Evolutionary conservation across 2,113 vertebrate genomes (phyloP).

Genomic region (Cyprinodon tularosa): DNA sequence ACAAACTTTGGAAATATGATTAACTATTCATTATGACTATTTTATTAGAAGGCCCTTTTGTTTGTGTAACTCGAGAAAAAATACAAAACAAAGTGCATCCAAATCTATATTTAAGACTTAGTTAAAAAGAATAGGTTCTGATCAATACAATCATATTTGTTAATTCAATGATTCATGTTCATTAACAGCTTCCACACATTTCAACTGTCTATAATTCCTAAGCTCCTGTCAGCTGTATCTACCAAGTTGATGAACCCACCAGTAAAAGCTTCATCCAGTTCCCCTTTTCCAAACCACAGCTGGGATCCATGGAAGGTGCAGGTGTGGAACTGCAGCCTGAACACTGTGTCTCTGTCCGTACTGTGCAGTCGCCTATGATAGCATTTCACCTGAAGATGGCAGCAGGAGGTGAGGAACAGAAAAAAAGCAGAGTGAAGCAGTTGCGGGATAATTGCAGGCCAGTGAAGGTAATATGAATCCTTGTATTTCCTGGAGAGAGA

Average conservation of each 20-base stretch:
- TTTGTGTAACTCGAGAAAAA: neutral
- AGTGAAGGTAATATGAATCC: neutral
- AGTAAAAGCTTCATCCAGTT: constrained; percentile 87
- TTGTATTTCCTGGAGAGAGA: constrained; percentile 17
- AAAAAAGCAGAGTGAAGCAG: neutral
- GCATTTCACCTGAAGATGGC: constrained; percentile 87
- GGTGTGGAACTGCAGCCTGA: constrained; percentile 92
- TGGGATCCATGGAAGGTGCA: constrained; percentile 89
- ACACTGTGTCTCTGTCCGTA: constrained; percentile 86
- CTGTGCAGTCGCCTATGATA: constrained; percentile 84
- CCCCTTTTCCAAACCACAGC: constrained; percentile 90
- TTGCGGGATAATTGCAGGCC: constrained; percentile 4
- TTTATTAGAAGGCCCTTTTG: neutral
- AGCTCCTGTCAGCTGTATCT: neutral
- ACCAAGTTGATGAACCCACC: constrained; percentile 57
- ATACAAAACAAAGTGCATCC: neutral
- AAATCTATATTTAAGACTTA: neutral
- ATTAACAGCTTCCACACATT: neutral
- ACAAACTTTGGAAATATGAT: no score
- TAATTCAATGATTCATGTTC: no score
- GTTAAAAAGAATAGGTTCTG: no score
- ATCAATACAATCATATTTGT: no score
- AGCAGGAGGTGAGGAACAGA: constrained; percentile 20
- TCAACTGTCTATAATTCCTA: neutral
- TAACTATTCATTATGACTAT: no score